Conservation (phyloP, 1,140 invertebrate species). For the Eumaeus atala region DNA sequence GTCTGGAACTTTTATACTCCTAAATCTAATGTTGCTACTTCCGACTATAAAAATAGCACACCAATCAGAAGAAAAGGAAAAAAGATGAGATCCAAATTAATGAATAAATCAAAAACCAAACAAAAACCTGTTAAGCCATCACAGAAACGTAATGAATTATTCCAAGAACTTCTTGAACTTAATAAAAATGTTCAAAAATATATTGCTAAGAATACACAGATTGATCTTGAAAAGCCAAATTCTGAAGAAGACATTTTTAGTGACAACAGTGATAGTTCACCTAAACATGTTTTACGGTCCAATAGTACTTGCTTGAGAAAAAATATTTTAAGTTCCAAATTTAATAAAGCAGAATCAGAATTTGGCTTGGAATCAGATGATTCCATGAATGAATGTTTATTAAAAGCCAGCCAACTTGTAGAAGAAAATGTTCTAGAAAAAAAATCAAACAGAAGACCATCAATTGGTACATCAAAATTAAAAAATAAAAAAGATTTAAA, state of each 20-base stretch:
- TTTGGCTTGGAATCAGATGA: constrained; percentile 66
- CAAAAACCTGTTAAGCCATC: constrained; percentile 40
- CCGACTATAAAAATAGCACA: constrained; percentile 44
- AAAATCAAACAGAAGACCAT: constrained; percentile 27
- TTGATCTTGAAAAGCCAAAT: constrained; percentile 30
- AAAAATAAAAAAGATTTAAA: constrained; percentile 28
- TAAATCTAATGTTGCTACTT: constrained; percentile 38
- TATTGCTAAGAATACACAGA: constrained; percentile 38
- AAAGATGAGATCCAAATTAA: constrained; percentile 44
- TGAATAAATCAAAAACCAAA: constrained; percentile 51
- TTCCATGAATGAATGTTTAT: constrained; percentile 69
- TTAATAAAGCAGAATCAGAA: constrained; percentile 49
- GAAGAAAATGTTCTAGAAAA: constrained; percentile 52
- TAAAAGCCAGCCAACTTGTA: constrained; percentile 65
- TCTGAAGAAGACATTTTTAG: constrained; percentile 62
- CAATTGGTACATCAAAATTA: constrained; percentile 27
- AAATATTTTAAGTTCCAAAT: constrained; percentile 61
- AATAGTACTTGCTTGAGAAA: constrained; percentile 47
- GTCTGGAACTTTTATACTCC: constrained; percentile 72
- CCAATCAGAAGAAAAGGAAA: constrained; percentile 54
- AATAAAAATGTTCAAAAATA: constrained; percentile 63
- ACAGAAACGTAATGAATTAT: constrained; percentile 53
- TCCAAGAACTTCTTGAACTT: constrained; percentile 60
- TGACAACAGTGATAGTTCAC: constrained; percentile 49
- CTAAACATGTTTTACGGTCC: constrained; percentile 40